phyloP scores from a whole-genome alignment of 2,797 vertebrate genomes.

The Eulemur coronatus region DNA sequence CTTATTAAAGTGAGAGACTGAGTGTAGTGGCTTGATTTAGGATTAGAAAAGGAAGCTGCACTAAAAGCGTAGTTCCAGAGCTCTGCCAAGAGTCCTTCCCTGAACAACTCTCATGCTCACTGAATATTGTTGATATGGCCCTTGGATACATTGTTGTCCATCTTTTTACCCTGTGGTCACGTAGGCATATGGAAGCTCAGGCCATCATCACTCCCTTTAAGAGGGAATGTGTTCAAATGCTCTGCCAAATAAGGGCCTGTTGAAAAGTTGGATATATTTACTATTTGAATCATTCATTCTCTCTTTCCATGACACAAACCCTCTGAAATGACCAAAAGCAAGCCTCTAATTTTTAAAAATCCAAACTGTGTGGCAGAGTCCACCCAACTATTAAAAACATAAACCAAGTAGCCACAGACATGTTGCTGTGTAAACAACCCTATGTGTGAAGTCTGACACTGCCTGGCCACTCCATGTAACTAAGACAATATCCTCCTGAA shows the following conservation, averaged over 20 bases:
- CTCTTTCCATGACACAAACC: constrained; percentile 63
- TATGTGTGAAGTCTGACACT: constrained; percentile 13
- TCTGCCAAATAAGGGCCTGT: background rate
- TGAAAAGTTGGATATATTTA: constrained; percentile 30
- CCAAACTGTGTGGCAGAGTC: constrained; percentile 16
- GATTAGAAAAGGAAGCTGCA: constrained; percentile 49
- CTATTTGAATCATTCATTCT: constrained; percentile 52
- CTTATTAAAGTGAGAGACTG: constrained; percentile 66
- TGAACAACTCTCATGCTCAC: background rate
- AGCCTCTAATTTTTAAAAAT: constrained; percentile 73
- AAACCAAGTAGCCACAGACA: constrained; percentile 55
- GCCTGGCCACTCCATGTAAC: background rate
- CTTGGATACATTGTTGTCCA: accelerated
- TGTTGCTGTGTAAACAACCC: background rate
- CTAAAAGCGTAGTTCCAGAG: constrained; percentile 25
- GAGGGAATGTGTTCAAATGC: background rate
- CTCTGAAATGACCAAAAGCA: constrained; percentile 30
- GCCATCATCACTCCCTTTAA: background rate
- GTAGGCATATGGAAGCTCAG: background rate
- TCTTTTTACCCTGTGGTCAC: background rate
- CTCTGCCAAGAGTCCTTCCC: constrained; percentile 19
- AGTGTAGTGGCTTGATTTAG: constrained; percentile 58
- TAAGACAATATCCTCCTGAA: background rate
- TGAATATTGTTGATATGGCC: background rate
- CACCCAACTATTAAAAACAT: constrained; percentile 62